A percentile compares a stretch with the other conserved stretches of the same genome.
Evolutionary conservation across 1,140 invertebrate genomes (phyloP).

Genomic region (Pseudomyrmex dendroicus): DNA sequence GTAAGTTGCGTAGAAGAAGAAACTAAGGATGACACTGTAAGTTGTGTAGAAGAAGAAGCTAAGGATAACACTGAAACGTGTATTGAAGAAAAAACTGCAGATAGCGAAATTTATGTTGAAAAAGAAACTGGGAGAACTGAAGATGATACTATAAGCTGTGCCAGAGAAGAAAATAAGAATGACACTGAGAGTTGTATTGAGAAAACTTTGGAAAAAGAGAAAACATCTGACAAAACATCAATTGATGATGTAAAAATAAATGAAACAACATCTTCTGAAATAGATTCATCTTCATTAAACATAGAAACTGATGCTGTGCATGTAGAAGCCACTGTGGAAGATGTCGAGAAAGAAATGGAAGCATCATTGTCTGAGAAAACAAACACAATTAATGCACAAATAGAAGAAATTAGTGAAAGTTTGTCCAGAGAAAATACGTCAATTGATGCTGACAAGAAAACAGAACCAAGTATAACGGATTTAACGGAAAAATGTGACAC

Average conservation of each 20-base stretch:
- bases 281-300: slow-evolving; percentile 4
- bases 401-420: background rate
- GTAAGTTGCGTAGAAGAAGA: slow-evolving; percentile 4
- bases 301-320: background rate
- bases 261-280: background rate
- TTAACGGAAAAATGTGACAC: background rate
- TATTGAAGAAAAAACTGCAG: too few species aligned
- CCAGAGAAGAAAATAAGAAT: slow-evolving; percentile 12
- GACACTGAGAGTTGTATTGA: slow-evolving; percentile 15
- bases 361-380: slow-evolving; percentile 1
- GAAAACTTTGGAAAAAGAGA: background rate
- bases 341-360: slow-evolving; percentile 6
- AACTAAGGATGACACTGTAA: slow-evolving; percentile 37
- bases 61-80: slow-evolving; percentile 5
- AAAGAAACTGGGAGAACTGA: too few species aligned
- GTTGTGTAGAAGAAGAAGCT: background rate
- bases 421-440: slow-evolving; percentile 9
- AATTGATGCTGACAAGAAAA: slow-evolving; percentile 29
- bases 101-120: too few species aligned
- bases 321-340: slow-evolving; percentile 18
- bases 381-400: background rate
- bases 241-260: background rate
- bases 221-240: background rate
- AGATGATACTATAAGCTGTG: too few species aligned
- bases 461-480: background rate